Base-by-base conservation (phyloP, 2,888 invertebrate genomes). In the Amphiduros pacificus region DNA sequence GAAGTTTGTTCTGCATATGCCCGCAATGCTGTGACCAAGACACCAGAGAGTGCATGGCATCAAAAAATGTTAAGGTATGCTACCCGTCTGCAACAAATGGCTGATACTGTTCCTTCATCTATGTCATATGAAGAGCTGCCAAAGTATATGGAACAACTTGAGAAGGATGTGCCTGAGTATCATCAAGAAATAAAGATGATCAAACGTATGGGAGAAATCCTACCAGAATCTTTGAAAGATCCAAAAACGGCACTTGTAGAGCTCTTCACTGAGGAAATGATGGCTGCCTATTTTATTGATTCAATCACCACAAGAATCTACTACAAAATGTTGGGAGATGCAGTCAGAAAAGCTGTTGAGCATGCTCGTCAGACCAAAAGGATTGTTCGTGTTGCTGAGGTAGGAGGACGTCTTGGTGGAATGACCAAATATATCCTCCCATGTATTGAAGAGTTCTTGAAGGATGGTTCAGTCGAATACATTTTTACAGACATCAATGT, bases 331-430 rank as follows among this genome's bases (percentile, higher is more conserved):
- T 31, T 54, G 17, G 49, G 49, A 6, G 61, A 61, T 49, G 55
- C 20, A 9, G 49, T 61, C 2, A 9, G 48, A 9, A 26, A 49
- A 14, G 61, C 61, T 1, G 41, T 52, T 28, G 22, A 55, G 9
- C 48, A 54, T 26, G 52, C 61, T 6, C 48, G 20, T 29, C 55
- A 61, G 40, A 27, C 32, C 22, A 61, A 61, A 28, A 44, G 32
- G 26, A 36, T 55, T 28, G 61, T 61, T 26, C 24, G 61, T 20
- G 31, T 61, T 9, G n/a, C 31, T 9, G 61, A 61, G 28, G 55
- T 61, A 20, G 61, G 61, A 32, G 61, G 61, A 29, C 41, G 61
- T 22, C 54, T 61, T 41, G 61, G 61, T 20, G 61, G 61, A 28
- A 27, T 61, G 24, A 48, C 52, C n/a, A 26, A 50, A 32, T 54